Base-by-base conservation (phyloP, 2,888 invertebrate species). In the Drosophila recens region DNA sequence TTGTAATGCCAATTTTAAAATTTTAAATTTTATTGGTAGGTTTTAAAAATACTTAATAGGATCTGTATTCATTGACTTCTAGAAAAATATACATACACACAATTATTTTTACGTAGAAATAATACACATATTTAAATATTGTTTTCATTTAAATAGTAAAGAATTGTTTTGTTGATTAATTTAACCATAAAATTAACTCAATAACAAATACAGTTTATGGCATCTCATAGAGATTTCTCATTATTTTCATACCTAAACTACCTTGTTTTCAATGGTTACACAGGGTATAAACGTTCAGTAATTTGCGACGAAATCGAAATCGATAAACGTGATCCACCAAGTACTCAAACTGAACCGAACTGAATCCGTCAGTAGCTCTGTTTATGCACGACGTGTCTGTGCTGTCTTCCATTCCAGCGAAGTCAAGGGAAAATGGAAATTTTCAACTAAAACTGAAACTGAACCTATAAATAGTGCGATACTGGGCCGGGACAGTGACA, bases 261-360 rank as follows among this genome's bases (percentile, higher is more conserved):
- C 27, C 15, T 43, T 10, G 5, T n/a, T 30, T 2, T 4, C 27
- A 40, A 27, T 10, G 13, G 38, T 4, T n/a, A 13, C 10, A 20
- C 48, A n/a, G 27, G 38, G 40, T 58, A 57, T 53, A 36, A 40
- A 62, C 51, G 59, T 49, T 53, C 45, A 61, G 58, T 56, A 23
- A 48, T 65, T 72, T 46, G 57, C 62, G 57, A 67, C 67, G 64
- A 68, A 73, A 70, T 68, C 53, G 65, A 81, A 87, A 83, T 83
- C 83, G 71, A 88, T 87, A 82, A 82, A 75, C 80, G 80, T 74
- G 86, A 87, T 80, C 80, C 74, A 64, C 63, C 68, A 79, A 43
- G 46, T 59, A 68, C 51, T 43, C 49, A 48, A 70, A 52, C 42
- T 61, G 57, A 59, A 52, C 53, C 42, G 54, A 43, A 36, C 33